Evolutionary conservation across 2,797 vertebrate species (phyloP), one percentile per base, ranked within the genome.

Genomic region (Paratrypauchen microcephalus): DNA sequence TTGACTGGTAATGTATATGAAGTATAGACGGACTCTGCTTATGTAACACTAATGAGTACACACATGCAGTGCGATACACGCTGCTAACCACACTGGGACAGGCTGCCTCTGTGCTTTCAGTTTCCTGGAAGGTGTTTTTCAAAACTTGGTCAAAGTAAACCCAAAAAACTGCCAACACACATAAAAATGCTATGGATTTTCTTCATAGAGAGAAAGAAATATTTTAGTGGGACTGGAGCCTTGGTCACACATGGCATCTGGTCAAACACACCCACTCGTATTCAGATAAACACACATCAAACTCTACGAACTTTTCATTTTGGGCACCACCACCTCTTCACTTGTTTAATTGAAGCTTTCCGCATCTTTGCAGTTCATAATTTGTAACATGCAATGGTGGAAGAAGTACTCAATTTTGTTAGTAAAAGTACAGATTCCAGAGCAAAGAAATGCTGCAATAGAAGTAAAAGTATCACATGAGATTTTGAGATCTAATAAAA

Each of bases 261-360:
- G 67, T 69, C 52, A 75, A 79, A 61, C 78, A 78, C 76, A 65
- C 75, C 65, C 81, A 68, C 84, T 54, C 64, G 26, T 71, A 66
- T 69, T 76, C 68, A 72, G 52, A 86, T 80, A 89, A 76, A 86
- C 85, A 73, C 71, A 72, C 69, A 86, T 88, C 76, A 86, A n/a
- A 8, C 47, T 30, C 47, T 58, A 24, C 55, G 23, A 0, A 41
- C 85, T 85, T 79, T 77, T 77, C 71, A 86, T 85, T 73, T 18
- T 62, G 63, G 52, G 24, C 58, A 21, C 32, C 12, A 8, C 8
- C 2, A 1, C 52, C 23, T 54, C 56, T 52, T 71, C 56, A 65
- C 73, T 52, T 1, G 30, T 76, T 80, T 45, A 69, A 84, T 78
- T 68, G 58, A 54, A 55, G 45, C 32, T 5, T 64, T 70, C 32